Percentiles rank a stretch among this genome's conserved stretches.
Evolutionary conservation across 2,888 invertebrate species (phyloP).

Genomic region (Archips xylosteana): DNA sequence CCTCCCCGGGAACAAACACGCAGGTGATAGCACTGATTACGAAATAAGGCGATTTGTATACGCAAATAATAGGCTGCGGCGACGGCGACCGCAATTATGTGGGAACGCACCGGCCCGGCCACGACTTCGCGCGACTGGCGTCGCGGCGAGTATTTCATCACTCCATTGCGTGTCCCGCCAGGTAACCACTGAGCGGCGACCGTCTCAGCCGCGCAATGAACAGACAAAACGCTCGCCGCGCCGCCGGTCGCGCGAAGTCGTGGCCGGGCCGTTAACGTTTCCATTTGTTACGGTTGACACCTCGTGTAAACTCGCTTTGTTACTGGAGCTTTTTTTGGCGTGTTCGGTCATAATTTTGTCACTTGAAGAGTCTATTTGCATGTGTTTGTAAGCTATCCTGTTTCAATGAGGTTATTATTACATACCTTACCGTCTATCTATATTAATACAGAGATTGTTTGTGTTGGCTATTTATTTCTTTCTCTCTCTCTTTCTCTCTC

Average conservation of each 20-base stretch:
- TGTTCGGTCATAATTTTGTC: not conserved
- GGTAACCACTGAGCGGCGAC: no score
- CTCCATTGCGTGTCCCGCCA: no score
- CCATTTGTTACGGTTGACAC: not conserved
- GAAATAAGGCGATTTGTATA: conserved; percentile 25
- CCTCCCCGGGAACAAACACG: not conserved
- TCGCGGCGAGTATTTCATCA: no score
- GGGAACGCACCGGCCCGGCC: conserved; percentile 1
- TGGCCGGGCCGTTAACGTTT: not conserved
- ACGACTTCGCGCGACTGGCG: no score
- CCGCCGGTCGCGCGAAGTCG: no score
- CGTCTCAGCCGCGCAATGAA: no score
- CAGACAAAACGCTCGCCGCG: no score
- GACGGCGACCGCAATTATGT: conserved; percentile 7
- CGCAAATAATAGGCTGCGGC: conserved; percentile 12
- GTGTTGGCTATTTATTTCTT: no score
- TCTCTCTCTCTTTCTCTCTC: no score
- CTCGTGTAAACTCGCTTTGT: conserved; percentile 4
- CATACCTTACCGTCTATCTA: no score
- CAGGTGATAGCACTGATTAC: conserved; percentile 28
- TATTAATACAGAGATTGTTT: no score
- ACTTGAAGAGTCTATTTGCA: not conserved
- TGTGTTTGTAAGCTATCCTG: not conserved
- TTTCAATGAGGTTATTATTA: not conserved
- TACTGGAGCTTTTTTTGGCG: not conserved